These are phyloP conservation scores for Arbacia lixula DNA, from an alignment of 53 echinoderm and acorn worm species.

Conservation along the genomic window DNA sequence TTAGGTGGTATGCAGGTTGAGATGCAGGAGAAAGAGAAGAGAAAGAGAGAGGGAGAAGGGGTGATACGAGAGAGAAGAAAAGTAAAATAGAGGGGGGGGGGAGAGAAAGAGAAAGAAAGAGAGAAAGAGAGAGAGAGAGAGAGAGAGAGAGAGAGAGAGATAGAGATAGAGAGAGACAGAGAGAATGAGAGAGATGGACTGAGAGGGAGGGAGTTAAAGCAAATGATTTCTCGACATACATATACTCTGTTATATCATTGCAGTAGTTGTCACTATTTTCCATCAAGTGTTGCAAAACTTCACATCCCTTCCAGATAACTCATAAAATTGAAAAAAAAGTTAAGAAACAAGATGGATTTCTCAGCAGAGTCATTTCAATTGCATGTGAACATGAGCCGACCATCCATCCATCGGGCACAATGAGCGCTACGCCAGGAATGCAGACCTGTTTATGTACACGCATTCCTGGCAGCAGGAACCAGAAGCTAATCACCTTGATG, in stretches of 20 bases:
- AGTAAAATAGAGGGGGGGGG: background rate
- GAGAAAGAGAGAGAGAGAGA: conserved; percentile 26
- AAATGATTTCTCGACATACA: no score
- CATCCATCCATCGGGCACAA: background rate
- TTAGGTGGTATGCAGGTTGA: no score
- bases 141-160: background rate
- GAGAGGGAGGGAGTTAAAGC: no score
- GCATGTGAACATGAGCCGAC: background rate
- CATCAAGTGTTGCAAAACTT: no score
- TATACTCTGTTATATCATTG: no score
- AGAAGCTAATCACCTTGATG: conserved; percentile 30
- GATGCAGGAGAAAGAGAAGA: background rate
- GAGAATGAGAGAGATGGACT: background rate
- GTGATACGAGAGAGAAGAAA: background rate
- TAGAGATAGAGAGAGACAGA: background rate
- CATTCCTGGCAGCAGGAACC: conserved; percentile 9
- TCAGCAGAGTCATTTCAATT: background rate
- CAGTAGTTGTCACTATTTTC: no score
- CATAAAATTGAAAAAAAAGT: no score
- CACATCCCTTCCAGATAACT: no score
- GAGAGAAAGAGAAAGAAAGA: background rate
- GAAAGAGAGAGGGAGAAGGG: background rate
- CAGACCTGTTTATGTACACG: conserved; percentile 52
- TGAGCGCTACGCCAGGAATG: conserved; percentile 32
- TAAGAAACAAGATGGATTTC: no score